phyloP scores from a whole-genome alignment of 2,797 vertebrate genomes.

The Echeneis naucrates region DNA sequence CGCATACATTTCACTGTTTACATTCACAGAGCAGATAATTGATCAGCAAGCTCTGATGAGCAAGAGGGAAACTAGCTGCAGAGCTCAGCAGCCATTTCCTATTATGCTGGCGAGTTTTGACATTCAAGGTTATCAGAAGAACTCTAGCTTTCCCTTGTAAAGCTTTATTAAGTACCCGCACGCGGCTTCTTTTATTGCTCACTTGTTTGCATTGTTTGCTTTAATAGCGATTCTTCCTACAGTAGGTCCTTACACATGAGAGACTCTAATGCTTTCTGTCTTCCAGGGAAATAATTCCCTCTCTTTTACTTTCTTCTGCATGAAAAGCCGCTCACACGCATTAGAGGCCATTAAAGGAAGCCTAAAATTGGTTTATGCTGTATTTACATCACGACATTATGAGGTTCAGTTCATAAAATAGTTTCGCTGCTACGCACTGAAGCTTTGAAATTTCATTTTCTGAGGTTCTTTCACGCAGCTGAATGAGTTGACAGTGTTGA shows the following conservation, averaged over 20 bases:
- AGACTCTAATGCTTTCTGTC: slow-evolving; percentile 19
- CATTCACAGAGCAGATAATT: neutral
- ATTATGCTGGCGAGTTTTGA: slow-evolving; percentile 3
- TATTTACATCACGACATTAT: slow-evolving; percentile 17
- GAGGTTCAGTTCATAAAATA: slow-evolving; percentile 5
- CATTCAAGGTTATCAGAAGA: slow-evolving; percentile 25
- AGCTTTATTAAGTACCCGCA: slow-evolving; percentile 5
- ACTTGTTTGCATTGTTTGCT: slow-evolving; percentile 17
- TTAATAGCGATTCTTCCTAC: neutral
- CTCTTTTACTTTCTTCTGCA: too few species aligned
- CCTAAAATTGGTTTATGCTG: neutral
- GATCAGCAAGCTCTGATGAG: neutral
- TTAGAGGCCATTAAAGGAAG: slow-evolving; percentile 3
- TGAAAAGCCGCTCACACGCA: neutral
- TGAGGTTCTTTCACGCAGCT: slow-evolving; percentile 3
- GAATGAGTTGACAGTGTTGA: neutral
- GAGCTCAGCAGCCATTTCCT: slow-evolving; percentile 7
- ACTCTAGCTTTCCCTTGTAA: neutral
- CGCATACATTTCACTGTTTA: neutral
- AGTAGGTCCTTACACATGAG: neutral
- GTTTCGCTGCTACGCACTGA: neutral
- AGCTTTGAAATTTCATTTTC: slow-evolving; percentile 1
- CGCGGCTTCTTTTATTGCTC: neutral
- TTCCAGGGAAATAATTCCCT: slow-evolving; percentile 20
- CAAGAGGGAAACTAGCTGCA: slow-evolving; percentile 3